Base-by-base conservation (phyloP, 2,888 invertebrate species). In the Andrena chrysosceles region DNA sequence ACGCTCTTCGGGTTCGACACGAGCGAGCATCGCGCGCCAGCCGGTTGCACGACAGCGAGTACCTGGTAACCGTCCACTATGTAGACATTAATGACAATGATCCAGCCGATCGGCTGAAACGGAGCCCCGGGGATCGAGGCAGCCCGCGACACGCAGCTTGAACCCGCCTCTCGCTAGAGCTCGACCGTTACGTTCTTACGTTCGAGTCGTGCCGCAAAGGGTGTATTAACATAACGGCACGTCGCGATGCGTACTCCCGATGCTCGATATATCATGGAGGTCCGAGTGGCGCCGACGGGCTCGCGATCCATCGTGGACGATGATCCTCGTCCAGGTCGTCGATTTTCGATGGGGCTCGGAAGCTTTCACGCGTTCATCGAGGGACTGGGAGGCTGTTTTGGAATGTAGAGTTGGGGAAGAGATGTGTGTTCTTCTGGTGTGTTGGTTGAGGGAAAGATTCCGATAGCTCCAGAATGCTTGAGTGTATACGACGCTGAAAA, bases 171-270 rank as follows among this genome's bases (percentile, higher is more conserved):
- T 42, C 42, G 87, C 87, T 86, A 77, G 89, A 91, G 91, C 89
- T 91, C 93, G 90, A 93, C 94, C 94, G 93, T 93, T 93, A 93
- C 91, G 85, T 87, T 88, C 87, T 87, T 90, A 85, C 88, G 86
- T 88, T 87, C 89, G 86, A 85, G 85, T 87, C 87, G 88, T 85
- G 89, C 87, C 86, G 92, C 42, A 91, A 92, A 91, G 91, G 90
- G 87, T 88, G 84, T 90, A 93, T 93, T 93, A 93, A 92, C 89
- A 92, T 93, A 94, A 94, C 94, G 94, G 94, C 76, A 86, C 83
- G 88, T 84, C 83, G 74, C 83, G 80, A 81, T 83, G 81, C 78
- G 73, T 77, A 77, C 54, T n/a, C 67, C 16, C 70, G 60, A 60
- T 69, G 54, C 71, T 60, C 77, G 64, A 66, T 60, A 60, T 52